phyloP scores from a whole-genome alignment of 2,888 invertebrate species.

The Drosophila niveifrons region DNA sequence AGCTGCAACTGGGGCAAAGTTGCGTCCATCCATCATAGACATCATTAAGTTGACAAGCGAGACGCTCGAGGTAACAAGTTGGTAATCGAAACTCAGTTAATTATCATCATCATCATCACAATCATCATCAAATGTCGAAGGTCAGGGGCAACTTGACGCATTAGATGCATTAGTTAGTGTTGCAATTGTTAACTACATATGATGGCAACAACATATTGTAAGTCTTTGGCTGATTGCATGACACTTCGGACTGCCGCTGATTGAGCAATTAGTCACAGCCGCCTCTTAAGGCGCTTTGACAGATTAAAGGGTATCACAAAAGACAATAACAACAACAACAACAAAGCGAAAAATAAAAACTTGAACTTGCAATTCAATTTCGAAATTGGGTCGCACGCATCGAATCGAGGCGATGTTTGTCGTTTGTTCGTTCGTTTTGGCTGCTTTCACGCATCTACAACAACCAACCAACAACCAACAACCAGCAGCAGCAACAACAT shows the following conservation, averaged over 20 bases:
- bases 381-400: conserved; percentile 79
- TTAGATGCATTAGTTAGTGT: neutral
- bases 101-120: neutral
- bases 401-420: conserved; percentile 48
- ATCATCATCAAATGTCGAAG: conserved; percentile 2
- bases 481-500: neutral
- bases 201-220: neutral
- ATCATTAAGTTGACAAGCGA: conserved; percentile 1
- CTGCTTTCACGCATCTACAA: conserved; percentile 70
- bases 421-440: conserved; percentile 31
- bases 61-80: neutral
- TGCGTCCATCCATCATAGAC: conserved; percentile 2
- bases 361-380: conserved; percentile 78
- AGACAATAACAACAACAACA: neutral
- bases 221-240: conserved; percentile 5
- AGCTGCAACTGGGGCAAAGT: neutral
- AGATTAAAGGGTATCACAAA: conserved; percentile 38
- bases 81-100: neutral
- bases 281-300: neutral
- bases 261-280: conserved; percentile 15
- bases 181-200: conserved; percentile 9
- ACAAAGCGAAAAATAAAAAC: conserved; percentile 68
- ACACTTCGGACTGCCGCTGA: neutral
- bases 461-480: conserved; percentile 7
- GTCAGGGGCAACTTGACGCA: conserved; percentile 3